phyloP scores from a whole-genome alignment of 2,888 invertebrate species.

The Torymus tubicola region DNA sequence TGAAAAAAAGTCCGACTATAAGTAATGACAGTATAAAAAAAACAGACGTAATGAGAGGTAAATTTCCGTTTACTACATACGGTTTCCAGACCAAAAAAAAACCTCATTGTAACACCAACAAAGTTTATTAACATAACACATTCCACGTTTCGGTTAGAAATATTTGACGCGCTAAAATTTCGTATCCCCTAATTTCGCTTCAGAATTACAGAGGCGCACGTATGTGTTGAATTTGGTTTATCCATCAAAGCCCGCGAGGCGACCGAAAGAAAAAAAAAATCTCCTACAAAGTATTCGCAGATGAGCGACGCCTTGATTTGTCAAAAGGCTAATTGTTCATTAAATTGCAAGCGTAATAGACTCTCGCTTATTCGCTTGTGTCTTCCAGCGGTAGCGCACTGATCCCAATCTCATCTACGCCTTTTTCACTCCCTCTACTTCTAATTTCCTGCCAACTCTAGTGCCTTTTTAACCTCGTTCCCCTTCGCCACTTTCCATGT shows the following conservation, averaged over 20 bases:
- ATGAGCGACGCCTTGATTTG: slow-evolving; percentile 18
- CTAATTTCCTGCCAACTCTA: background rate
- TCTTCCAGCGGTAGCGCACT: background rate
- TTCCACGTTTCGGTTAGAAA: too few species aligned
- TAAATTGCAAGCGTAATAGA: slow-evolving; percentile 14
- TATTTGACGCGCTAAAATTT: too few species aligned
- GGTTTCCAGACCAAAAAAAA: too few species aligned
- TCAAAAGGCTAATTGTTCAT: slow-evolving; percentile 41
- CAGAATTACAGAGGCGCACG: background rate
- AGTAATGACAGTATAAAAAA: too few species aligned
- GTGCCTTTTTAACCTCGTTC: slow-evolving; percentile 16
- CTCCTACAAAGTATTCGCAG: slow-evolving; percentile 12
- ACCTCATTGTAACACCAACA: too few species aligned
- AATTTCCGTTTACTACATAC: too few species aligned
- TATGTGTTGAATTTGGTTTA: background rate
- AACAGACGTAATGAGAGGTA: too few species aligned
- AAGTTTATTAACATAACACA: too few species aligned
- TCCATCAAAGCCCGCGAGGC: background rate
- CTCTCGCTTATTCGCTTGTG: background rate
- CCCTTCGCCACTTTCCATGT: background rate
- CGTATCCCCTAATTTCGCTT: too few species aligned
- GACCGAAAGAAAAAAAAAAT: background rate
- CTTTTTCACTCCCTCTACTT: background rate
- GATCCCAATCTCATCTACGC: slow-evolving; percentile 7
- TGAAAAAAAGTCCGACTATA: too few species aligned